phyloP scores from a whole-genome alignment of 2,888 invertebrate genomes.

The Drosophila atripex region DNA sequence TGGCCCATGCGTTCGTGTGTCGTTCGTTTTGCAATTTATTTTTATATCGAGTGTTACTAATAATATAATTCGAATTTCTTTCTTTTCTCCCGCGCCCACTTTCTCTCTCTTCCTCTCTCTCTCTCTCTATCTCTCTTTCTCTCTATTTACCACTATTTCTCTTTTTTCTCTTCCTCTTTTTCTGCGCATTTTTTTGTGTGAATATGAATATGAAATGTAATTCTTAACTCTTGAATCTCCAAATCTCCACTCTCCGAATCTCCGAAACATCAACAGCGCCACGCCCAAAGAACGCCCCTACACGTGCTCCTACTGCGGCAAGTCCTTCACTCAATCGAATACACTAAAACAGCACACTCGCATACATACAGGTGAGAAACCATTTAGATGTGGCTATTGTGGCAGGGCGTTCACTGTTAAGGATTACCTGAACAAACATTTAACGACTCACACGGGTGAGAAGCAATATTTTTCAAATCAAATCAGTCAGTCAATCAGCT shows the following conservation, averaged over 20 bases:
- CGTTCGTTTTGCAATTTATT: slow-evolving; percentile 49
- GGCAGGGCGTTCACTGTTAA: slow-evolving; percentile 84
- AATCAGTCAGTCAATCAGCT: slow-evolving; percentile 76
- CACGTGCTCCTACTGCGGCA: slow-evolving; percentile 83
- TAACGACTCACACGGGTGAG: slow-evolving; percentile 84
- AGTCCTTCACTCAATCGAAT: slow-evolving; percentile 84
- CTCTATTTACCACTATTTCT: slow-evolving; percentile 34
- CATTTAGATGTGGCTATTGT: slow-evolving; percentile 84
- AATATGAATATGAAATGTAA: slow-evolving; percentile 31
- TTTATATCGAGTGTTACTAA: slow-evolving; percentile 66
- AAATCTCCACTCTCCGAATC: slow-evolving; percentile 33
- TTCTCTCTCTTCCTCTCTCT: slow-evolving; percentile 43
- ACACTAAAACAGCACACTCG: slow-evolving; percentile 84
- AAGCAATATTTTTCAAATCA: slow-evolving; percentile 82
- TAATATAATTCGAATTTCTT: slow-evolving; percentile 64
- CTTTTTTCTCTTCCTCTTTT: slow-evolving; percentile 40
- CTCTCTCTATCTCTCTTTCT: slow-evolving; percentile 40
- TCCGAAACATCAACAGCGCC: slow-evolving; percentile 66
- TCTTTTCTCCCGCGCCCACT: slow-evolving; percentile 49
- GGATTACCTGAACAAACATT: slow-evolving; percentile 84
- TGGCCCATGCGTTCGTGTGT: slow-evolving; percentile 68
- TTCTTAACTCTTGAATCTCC: slow-evolving; percentile 43
- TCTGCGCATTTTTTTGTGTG: slow-evolving; percentile 42
- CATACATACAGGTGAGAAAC: slow-evolving; percentile 84
- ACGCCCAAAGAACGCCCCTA: slow-evolving; percentile 84